Conservation (phyloP, 2,888 invertebrate genomes). For the Agriopis aurantiaria region DNA sequence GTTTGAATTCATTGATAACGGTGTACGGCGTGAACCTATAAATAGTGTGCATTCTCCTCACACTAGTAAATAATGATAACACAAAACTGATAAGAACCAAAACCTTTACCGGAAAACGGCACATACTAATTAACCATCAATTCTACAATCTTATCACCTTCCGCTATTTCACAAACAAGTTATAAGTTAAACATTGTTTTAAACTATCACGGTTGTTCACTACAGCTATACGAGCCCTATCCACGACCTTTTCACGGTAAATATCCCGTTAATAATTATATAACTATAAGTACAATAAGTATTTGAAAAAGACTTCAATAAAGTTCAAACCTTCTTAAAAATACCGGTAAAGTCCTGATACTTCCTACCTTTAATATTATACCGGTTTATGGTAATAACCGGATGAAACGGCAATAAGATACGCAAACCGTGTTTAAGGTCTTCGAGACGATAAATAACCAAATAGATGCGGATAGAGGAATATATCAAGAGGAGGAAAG, state of each 20-base stretch:
- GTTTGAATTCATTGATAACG: background rate
- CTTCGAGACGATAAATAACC: conserved; percentile 50
- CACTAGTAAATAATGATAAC: background rate
- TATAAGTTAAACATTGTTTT: background rate
- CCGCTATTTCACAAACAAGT: background rate
- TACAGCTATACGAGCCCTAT: no score
- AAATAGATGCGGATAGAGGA: conserved; percentile 41
- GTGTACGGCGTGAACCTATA: background rate
- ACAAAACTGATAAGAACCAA: background rate
- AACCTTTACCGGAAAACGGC: background rate
- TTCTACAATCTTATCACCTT: background rate
- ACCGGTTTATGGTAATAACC: conserved; percentile 21
- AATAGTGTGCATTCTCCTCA: background rate
- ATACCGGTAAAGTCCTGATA: background rate
- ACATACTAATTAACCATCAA: background rate
- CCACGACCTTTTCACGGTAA: no score
- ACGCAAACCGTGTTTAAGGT: conserved; percentile 20
- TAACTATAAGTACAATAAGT: no score
- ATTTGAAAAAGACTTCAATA: background rate
- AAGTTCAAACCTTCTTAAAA: background rate
- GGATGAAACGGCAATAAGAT: conserved; percentile 35
- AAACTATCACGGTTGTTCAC: no score
- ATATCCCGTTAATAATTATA: no score
- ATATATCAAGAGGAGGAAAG: conserved; percentile 43
- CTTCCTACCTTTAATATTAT: conserved; percentile 6